Evolutionary conservation across 1,140 invertebrate genomes (phyloP), one percentile per base, ranked within the genome.

Genomic region (Laodelphax striatellus): DNA sequence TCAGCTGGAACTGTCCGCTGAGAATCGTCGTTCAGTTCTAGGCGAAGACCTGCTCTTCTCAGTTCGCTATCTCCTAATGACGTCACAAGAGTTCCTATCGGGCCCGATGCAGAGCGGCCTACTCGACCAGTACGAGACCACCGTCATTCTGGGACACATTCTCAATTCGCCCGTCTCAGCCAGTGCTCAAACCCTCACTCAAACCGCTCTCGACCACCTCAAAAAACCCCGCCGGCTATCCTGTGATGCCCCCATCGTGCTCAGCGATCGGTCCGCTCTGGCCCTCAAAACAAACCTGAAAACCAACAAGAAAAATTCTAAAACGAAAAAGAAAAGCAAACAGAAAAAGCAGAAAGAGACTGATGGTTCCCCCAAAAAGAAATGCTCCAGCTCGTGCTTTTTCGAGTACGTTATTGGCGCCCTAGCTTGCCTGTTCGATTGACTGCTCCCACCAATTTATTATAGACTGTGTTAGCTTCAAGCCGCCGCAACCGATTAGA

Each of bases 1-100:
- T 24, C 81, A 83, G 28, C 65, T 82, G 28, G 83, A 85, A 60
- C 69, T 86, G 21, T 81, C 78, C 3, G 66, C 78, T 1, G 69
- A 67, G 9, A 86, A 85, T 65, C 80, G 80, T 52, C 74, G 85
- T 8, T 68, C 73, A n/a, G 77, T 83, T 4, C 70, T 88, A 0
- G 69, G 72, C 0, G 82, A 85, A 13, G 77, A 81, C 19, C 68
- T 86, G 2, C 75, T 80, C 34, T 87, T 80, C 65, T 80, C 78
- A 46, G 81, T 85, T 10, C 74, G 84, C 1, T 88, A 85, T 64
- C 70, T 85, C 50, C 65, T 81, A 4, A 83, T 87, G 76, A 76
- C 72, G 10, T 75, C 79, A 9, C 76, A 79, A 61, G 80, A 85
- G 63, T 82, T 86, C 62, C 69, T 77, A 34, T 65, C 70, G 0